A percentile compares a stretch with the other conserved stretches of the same genome.
These are phyloP conservation scores for Myathropa florea DNA, from an alignment of 2,888 invertebrate species.

Conservation along the genomic window DNA sequence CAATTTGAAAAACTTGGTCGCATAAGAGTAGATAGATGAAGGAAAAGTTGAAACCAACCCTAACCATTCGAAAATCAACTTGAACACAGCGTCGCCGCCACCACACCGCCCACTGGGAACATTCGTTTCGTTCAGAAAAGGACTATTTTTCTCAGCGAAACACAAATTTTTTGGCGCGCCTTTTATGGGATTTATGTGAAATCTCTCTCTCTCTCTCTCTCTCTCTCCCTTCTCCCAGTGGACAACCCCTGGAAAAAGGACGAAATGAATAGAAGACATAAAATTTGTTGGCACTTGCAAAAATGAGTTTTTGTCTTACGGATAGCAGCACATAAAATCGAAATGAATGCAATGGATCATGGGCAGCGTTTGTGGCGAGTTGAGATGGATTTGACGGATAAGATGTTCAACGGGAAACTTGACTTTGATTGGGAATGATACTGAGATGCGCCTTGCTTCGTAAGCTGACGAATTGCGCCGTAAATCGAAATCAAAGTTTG, in stretches of 20 bases:
- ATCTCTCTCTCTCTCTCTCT: background rate
- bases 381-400: background rate
- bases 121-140: conserved; percentile 8
- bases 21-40: conserved; percentile 52
- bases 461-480: background rate
- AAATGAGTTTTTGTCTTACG: background rate
- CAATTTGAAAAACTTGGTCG: conserved; percentile 65
- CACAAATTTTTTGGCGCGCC: conserved; percentile 25
- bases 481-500: background rate
- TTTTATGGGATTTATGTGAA: background rate
- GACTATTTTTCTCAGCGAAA: conserved; percentile 12
- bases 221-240: background rate
- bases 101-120: background rate
- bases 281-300: conserved; percentile 22
- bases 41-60: conserved; percentile 35
- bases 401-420: background rate
- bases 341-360: background rate
- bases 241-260: background rate
- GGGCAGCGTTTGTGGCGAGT: background rate
- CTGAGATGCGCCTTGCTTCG: background rate
- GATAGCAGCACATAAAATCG: background rate
- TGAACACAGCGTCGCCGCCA: background rate
- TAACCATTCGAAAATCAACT: background rate
- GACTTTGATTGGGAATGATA: background rate
- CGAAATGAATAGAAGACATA: conserved; percentile 3